A percentile compares a stretch with the other conserved stretches of the same genome.
Conservation (phyloP, 1,140 invertebrate genomes). For the Cydia fagiglandana region DNA sequence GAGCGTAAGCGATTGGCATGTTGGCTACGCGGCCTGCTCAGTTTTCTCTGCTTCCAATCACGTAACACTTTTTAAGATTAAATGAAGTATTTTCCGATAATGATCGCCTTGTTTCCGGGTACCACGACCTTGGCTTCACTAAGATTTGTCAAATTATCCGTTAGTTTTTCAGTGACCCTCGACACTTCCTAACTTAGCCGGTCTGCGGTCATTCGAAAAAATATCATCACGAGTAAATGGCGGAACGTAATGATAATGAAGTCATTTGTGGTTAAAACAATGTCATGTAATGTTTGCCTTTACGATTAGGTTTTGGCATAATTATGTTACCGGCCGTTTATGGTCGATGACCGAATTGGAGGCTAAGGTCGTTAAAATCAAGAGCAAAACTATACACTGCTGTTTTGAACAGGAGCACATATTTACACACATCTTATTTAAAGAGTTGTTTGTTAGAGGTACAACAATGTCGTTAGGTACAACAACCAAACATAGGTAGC, state of each 20-base stretch:
- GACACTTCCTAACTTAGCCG: slow-evolving; percentile 18
- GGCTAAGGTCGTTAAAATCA: neutral
- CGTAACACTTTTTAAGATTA: neutral
- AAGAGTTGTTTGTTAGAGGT: neutral
- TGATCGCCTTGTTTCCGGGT: slow-evolving; percentile 4
- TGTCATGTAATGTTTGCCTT: slow-evolving; percentile 21
- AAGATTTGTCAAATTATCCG: slow-evolving; percentile 20
- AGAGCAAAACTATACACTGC: neutral
- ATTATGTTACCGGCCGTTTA: neutral
- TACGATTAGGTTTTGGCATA: slow-evolving; percentile 4
- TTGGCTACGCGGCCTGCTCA: no score
- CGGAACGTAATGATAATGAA: slow-evolving; percentile 31
- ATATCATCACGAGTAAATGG: slow-evolving; percentile 21
- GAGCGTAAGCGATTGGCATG: no score
- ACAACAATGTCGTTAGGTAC: no score
- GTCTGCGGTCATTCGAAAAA: slow-evolving; percentile 18
- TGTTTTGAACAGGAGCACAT: neutral
- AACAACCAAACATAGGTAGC: no score
- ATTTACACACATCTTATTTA: neutral
- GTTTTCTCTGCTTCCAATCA: no score
- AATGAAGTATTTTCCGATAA: neutral
- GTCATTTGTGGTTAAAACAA: slow-evolving; percentile 27
- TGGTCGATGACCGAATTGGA: slow-evolving; percentile 2
- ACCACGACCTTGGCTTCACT: slow-evolving; percentile 11
- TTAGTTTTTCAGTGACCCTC: slow-evolving; percentile 20